Conservation (phyloP, 2,113 vertebrate species). For the Microtus ochrogaster region DNA sequence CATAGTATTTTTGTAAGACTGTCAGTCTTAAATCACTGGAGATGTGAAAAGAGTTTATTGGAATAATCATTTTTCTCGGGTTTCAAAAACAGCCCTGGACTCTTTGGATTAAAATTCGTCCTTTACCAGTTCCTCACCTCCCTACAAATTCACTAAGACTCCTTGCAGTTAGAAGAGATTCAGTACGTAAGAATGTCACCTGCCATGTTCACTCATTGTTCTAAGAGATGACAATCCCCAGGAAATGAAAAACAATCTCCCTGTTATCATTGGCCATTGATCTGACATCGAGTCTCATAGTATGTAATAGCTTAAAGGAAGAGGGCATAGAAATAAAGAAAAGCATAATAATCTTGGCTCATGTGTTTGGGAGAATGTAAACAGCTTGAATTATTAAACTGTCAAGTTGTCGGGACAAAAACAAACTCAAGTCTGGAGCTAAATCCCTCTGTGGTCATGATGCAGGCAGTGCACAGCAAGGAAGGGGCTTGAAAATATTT, state of each 20-base stretch:
- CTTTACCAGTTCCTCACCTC: neutral
- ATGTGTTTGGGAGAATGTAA: conserved; percentile 78
- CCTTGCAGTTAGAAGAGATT: neutral
- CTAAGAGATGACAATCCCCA: neutral
- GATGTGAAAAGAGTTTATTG: neutral
- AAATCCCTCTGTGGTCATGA: conserved; percentile 70
- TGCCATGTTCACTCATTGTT: conserved; percentile 2
- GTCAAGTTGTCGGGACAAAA: conserved; percentile 60
- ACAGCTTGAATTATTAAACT: conserved; percentile 86
- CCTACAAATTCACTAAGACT: neutral
- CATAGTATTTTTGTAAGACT: neutral
- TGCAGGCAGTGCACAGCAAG: neutral
- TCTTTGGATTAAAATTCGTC: neutral
- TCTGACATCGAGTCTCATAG: conserved; percentile 52
- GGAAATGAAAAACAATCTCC: conserved; percentile 49
- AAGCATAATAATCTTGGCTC: conserved; percentile 71
- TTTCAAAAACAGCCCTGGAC: neutral
- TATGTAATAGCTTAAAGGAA: conserved; percentile 56
- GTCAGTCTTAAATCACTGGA: neutral
- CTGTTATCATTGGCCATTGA: conserved; percentile 29
- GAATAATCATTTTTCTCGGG: neutral
- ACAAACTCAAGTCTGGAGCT: conserved; percentile 68
- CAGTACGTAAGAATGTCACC: neutral
- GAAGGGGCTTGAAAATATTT: conserved; percentile 44
- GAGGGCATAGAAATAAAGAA: conserved; percentile 57